A percentile compares a stretch with the other conserved stretches of the same genome.
phyloP scores from a whole-genome alignment of 2,888 invertebrate genomes.

The Caenorhabditis sp. region DNA sequence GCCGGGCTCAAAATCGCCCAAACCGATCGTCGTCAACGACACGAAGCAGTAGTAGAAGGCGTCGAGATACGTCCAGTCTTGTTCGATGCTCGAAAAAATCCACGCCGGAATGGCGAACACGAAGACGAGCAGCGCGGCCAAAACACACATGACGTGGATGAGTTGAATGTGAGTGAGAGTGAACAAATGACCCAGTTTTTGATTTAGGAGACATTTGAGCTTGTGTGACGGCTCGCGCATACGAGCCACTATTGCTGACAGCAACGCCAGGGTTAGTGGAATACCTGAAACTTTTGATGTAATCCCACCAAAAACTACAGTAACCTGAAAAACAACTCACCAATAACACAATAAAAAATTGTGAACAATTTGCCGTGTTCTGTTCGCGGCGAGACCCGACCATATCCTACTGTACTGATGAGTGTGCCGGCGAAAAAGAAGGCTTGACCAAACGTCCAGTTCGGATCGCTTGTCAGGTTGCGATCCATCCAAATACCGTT shows the following conservation, averaged over 20 bases:
- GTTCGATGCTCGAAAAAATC: slow-evolving; percentile 80
- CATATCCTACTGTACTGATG: slow-evolving; percentile 90
- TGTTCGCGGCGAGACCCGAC: slow-evolving; percentile 86
- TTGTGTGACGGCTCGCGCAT: slow-evolving; percentile 79
- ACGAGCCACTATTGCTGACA: slow-evolving; percentile 84
- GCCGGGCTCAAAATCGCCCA: slow-evolving; percentile 87
- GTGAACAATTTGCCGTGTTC: slow-evolving; percentile 87
- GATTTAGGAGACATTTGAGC: slow-evolving; percentile 79
- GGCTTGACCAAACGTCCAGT: slow-evolving; percentile 90
- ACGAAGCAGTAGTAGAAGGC: slow-evolving; percentile 90
- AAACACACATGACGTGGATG: slow-evolving; percentile 79
- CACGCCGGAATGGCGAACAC: slow-evolving; percentile 82
- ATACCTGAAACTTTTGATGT: slow-evolving; percentile 75
- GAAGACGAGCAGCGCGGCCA: slow-evolving; percentile 74
- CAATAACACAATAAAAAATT: slow-evolving; percentile 83
- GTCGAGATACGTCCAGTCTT: slow-evolving; percentile 79
- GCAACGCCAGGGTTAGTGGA: slow-evolving; percentile 83
- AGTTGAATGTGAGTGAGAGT: slow-evolving; percentile 72
- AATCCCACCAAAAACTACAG: too few species aligned
- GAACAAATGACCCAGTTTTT: slow-evolving; percentile 80
- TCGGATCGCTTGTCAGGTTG: slow-evolving; percentile 82
- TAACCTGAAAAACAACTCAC: slow-evolving; percentile 23
- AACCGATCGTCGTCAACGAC: slow-evolving; percentile 86
- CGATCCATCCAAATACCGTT: slow-evolving; percentile 76
- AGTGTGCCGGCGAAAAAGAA: slow-evolving; percentile 87